Conservation (phyloP, 2,888 invertebrate species). For the Eristalinus sepulchralis region DNA sequence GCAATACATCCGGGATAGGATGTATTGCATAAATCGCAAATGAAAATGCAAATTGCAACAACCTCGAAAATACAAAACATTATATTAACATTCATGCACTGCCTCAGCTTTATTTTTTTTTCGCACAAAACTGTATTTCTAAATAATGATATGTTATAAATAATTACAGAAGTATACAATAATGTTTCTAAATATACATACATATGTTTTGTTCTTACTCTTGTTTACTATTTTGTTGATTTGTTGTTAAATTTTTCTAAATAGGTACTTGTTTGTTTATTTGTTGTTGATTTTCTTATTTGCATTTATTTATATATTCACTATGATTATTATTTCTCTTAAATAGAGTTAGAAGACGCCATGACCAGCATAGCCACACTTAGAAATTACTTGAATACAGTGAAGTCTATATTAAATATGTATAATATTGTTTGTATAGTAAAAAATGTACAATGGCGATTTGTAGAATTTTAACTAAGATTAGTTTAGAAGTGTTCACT, state of each 20-base stretch:
- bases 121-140: conserved; percentile 68
- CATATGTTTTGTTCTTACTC: conserved; percentile 43
- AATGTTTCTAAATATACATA: conserved; percentile 39
- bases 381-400: conserved; percentile 57
- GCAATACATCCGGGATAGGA: too few species aligned
- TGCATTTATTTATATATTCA: conserved; percentile 44
- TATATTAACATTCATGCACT: conserved; percentile 32
- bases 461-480: conserved; percentile 50
- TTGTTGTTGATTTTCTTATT: conserved; percentile 29
- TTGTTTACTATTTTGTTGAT: conserved; percentile 32
- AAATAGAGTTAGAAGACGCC: conserved; percentile 65
- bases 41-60: not conserved
- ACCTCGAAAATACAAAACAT: not conserved
- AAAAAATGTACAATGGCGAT: conserved; percentile 66
- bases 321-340: conserved; percentile 46
- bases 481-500: conserved; percentile 30
- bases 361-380: conserved; percentile 72
- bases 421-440: conserved; percentile 42
- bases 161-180: conserved; percentile 67
- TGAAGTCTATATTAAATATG: conserved; percentile 65
- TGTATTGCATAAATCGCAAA: too few species aligned
- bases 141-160: conserved; percentile 68
- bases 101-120: conserved; percentile 57
- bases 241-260: conserved; percentile 66
- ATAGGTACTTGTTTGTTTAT: conserved; percentile 61